phyloP scores from a whole-genome alignment of 2,797 vertebrate genomes.

The Acrocephalus scirpaceus region DNA sequence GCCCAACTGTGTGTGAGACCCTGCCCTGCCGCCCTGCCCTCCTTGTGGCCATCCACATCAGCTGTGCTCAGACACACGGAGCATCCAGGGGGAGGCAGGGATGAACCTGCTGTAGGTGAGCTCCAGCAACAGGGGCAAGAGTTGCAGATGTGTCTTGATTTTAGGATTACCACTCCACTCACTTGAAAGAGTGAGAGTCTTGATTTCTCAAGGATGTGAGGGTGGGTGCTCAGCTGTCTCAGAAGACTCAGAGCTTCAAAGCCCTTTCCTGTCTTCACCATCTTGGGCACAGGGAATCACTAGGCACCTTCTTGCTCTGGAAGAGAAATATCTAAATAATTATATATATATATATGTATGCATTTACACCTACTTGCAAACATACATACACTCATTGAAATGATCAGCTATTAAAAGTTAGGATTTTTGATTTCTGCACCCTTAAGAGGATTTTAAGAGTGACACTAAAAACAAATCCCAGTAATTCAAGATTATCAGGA shows the following conservation, averaged over 20 bases:
- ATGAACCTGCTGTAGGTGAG: background rate
- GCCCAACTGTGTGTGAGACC: background rate
- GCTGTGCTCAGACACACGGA: background rate
- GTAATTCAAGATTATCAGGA: background rate
- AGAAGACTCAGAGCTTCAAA: background rate
- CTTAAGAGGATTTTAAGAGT: background rate
- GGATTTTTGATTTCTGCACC: background rate
- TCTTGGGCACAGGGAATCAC: background rate
- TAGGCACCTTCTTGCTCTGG: background rate
- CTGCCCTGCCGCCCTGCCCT: background rate
- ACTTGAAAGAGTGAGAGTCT: background rate
- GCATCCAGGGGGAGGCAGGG: background rate
- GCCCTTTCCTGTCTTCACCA: background rate
- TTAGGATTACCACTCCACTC: background rate
- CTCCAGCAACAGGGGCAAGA: background rate
- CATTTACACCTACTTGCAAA: conserved; percentile 25
- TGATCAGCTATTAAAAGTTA: background rate
- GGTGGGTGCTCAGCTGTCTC: background rate
- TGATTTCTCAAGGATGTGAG: background rate
- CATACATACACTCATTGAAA: background rate
- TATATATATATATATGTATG: background rate
- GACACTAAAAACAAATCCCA: background rate
- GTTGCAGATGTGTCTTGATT: background rate
- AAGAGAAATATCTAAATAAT: background rate
- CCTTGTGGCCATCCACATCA: background rate